A percentile compares a stretch with the other conserved stretches of the same genome.
Conservation (phyloP, 92 coral and sea anemone genomes). For the Porites rus region DNA sequence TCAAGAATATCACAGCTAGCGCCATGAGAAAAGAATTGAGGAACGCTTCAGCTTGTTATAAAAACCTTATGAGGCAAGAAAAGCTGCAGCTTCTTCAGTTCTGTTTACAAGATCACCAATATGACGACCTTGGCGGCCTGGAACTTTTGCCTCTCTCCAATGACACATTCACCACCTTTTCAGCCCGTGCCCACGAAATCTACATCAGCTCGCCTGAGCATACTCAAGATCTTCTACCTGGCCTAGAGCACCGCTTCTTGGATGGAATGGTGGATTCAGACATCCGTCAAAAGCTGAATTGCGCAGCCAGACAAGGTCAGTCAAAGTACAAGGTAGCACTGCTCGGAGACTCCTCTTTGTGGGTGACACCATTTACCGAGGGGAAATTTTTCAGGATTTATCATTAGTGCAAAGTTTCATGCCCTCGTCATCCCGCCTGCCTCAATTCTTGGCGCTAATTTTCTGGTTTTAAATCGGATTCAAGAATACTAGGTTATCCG, state of each 20-base stretch:
- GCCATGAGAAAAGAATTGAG: slow-evolving; percentile 8
- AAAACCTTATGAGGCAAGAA: slow-evolving; percentile 13
- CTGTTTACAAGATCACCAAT: slow-evolving; percentile 62
- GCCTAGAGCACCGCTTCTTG: slow-evolving; percentile 62
- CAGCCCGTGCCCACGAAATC: slow-evolving; percentile 7
- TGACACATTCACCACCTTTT: slow-evolving; percentile 61
- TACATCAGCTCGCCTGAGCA: slow-evolving; percentile 71
- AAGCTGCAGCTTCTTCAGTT: slow-evolving; percentile 72
- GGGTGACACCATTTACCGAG: too few relatives aligned
- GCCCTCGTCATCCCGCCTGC: too few relatives aligned
- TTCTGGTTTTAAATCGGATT: too few relatives aligned
- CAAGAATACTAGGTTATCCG: too few relatives aligned
- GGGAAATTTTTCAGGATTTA: too few relatives aligned
- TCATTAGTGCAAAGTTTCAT: too few relatives aligned
- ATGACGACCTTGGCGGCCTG: slow-evolving; percentile 57
- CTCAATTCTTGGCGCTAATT: too few relatives aligned
- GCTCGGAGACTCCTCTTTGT: background rate
- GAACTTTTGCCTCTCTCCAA: slow-evolving; percentile 77
- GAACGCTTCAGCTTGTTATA: slow-evolving; percentile 27
- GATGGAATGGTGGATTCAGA: slow-evolving; percentile 49
- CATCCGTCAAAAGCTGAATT: slow-evolving; percentile 37
- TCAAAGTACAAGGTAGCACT: background rate
- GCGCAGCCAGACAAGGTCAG: slow-evolving; percentile 56
- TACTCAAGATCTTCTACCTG: slow-evolving; percentile 74
- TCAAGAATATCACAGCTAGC: background rate